Percentiles rank a stretch among this genome's conserved stretches.
Evolutionary conservation across 2,797 vertebrate species (phyloP).

Genomic region (Fistularia commersonii): DNA sequence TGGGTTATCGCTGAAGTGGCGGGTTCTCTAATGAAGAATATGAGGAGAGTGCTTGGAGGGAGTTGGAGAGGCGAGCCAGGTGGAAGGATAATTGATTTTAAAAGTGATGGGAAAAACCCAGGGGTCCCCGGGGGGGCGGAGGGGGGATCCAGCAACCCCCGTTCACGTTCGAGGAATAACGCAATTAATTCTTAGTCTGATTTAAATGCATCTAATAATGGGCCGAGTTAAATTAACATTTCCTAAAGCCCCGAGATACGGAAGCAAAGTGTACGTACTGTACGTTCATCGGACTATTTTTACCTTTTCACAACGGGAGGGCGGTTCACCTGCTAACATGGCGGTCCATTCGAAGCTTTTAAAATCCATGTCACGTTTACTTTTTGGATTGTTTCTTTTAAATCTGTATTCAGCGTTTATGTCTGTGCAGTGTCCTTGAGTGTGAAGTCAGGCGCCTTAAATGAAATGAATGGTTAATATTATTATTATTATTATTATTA

Average conservation of each 20-base stretch:
- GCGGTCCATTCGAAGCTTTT: too few species aligned
- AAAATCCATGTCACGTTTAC: too few species aligned
- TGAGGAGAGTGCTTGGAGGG: slow-evolving; percentile 67
- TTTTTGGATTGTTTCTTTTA: too few species aligned
- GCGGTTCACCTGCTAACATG: too few species aligned
- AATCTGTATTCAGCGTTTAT: too few species aligned
- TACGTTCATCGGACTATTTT: too few species aligned
- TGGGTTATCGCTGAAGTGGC: slow-evolving; percentile 66
- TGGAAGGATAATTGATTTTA: slow-evolving; percentile 78
- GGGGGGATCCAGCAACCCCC: slow-evolving; percentile 63
- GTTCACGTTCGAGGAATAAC: slow-evolving; percentile 64
- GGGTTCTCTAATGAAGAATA: slow-evolving; percentile 73
- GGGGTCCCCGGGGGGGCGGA: slow-evolving; percentile 69
- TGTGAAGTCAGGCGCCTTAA: too few species aligned
- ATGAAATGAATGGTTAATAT: too few species aligned
- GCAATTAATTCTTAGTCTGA: slow-evolving; percentile 66
- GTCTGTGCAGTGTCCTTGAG: too few species aligned
- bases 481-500: too few species aligned
- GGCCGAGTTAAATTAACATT: slow-evolving; percentile 66
- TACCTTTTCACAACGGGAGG: too few species aligned
- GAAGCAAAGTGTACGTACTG: too few species aligned
- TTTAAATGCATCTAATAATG: slow-evolving; percentile 70
- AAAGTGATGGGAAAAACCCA: slow-evolving; percentile 76
- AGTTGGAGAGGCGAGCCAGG: slow-evolving; percentile 68
- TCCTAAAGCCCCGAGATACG: slow-evolving; percentile 47